A percentile compares a stretch with the other conserved stretches of the same genome.
phyloP scores from a whole-genome alignment of 2,797 vertebrate genomes.

The Rhinoraja longicauda region DNA sequence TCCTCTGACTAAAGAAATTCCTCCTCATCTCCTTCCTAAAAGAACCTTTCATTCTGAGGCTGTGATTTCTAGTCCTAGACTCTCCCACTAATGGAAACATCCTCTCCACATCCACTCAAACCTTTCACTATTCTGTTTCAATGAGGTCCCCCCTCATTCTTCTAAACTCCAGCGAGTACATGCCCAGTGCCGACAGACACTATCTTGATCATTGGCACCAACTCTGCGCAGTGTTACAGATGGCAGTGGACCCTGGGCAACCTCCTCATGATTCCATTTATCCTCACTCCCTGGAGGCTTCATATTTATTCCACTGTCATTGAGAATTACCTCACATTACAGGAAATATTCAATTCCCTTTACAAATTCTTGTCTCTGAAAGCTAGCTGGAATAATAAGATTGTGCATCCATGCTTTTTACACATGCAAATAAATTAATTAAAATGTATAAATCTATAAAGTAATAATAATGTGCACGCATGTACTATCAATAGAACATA shows the following conservation, averaged over 20 bases:
- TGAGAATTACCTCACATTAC: not conserved
- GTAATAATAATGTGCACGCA: not conserved
- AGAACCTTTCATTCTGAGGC: no score
- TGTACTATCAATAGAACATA: not conserved
- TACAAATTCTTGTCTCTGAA: not conserved
- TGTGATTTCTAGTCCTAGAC: no score
- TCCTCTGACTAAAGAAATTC: no score
- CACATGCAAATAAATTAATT: not conserved
- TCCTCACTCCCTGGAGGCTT: not conserved
- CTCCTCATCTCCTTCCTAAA: no score
- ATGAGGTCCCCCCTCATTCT: no score
- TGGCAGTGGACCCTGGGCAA: not conserved
- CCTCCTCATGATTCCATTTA: not conserved
- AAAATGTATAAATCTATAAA: not conserved
- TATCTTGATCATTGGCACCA: not conserved
- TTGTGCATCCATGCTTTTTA: not conserved
- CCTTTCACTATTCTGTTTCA: no score
- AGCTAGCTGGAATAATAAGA: not conserved
- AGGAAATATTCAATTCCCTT: not conserved
- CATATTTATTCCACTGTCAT: constrained; percentile 2
- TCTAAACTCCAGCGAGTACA: no score
- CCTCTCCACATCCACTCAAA: no score
- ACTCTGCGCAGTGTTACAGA: not conserved
- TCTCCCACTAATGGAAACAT: no score
- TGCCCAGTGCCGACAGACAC: no score